Base-by-base conservation (phyloP, 1,140 invertebrate genomes). In the Marisa cornuarietis region DNA sequence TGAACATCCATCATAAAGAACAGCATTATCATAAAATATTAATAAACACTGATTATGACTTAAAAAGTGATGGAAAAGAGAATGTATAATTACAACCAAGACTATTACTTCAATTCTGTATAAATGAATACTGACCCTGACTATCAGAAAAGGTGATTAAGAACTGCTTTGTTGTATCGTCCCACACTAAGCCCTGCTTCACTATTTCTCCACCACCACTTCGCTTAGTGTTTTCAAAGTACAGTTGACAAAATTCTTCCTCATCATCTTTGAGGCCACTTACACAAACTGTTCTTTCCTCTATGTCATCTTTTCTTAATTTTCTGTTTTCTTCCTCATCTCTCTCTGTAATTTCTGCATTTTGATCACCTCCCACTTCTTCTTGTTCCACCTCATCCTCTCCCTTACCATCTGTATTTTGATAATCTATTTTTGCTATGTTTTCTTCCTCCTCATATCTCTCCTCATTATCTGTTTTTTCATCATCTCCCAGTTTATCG, bases 181-280 rank as follows among this genome's bases (percentile, higher is more conserved):
- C 31, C 75, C 75, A 77, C 9, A 52, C n/a, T 8, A 65, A 13
- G 24, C 75, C 20, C 22, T 54, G 22, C 31, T 76, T 26, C 20
- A 18, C 14, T 18, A 77, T 77, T 8, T 66, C 63, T 14, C 75
- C 75, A 8, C 75, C 75, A 24, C 22, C 20, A 26, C 75, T 77
- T 9, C 63, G 75, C 49, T 77, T 77, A 13, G 26, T 26, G 24
- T 77, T 77, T 68, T 77, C 75, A 68, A 77, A 77, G 24, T 77
- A 77, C 18, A 77, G 20, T 22, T 11, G 0, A 54, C 63, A 68
- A 6, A 77, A 7, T 13, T 77, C 75, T 22, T 66, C 61, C 4
- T 54, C 31, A 24, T 52, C 65, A 68, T 22, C 24, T 20, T 9
- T 13, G 10, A 62, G 42, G 22, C 75, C 75, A 24, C 42, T 77